Conservation (phyloP, 1,140 invertebrate species). For the Odontomachus brunneus region DNA sequence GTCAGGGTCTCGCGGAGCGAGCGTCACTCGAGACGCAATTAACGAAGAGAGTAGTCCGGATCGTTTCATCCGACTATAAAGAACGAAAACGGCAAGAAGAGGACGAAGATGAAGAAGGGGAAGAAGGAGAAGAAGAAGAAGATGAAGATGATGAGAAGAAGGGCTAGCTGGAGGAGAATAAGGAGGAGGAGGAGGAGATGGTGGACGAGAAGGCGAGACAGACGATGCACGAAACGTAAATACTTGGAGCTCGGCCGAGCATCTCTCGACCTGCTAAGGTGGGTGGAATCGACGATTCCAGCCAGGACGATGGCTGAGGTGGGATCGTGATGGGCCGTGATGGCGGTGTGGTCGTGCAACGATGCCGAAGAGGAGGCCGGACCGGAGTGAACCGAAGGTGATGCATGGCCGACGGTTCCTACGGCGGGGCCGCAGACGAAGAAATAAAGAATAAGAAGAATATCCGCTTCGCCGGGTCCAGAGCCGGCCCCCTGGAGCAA, state of each 20-base stretch:
- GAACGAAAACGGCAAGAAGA: slow-evolving; percentile 56
- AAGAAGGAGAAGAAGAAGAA: slow-evolving; percentile 37
- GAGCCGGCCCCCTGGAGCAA: slow-evolving; percentile 84
- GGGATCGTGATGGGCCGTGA: slow-evolving; percentile 81
- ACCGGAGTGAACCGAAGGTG: slow-evolving; percentile 83
- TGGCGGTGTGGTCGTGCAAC: slow-evolving; percentile 78
- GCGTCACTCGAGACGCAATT: slow-evolving; percentile 54
- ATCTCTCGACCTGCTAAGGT: slow-evolving; percentile 66
- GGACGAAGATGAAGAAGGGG: slow-evolving; percentile 45
- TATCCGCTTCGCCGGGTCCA: slow-evolving; percentile 80
- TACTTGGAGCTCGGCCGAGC: slow-evolving; percentile 45
- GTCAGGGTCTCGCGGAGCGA: slow-evolving; percentile 9
- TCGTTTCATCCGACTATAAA: slow-evolving; percentile 50
- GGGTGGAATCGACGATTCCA: slow-evolving; percentile 79
- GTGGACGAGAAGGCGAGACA: slow-evolving; percentile 50
- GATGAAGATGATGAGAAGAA: slow-evolving; percentile 25
- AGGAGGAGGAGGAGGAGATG: slow-evolving; percentile 14
- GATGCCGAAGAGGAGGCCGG: slow-evolving; percentile 81
- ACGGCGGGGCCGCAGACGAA: slow-evolving; percentile 78
- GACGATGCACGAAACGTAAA: slow-evolving; percentile 63
- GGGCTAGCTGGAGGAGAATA: neutral
- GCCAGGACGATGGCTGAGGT: slow-evolving; percentile 73
- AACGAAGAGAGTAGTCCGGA: slow-evolving; percentile 50
- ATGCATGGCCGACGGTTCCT: slow-evolving; percentile 84
- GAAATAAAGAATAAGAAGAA: slow-evolving; percentile 84